phyloP scores from a whole-genome alignment of 2,797 vertebrate species.

The Hemibagrus guttatus region DNA sequence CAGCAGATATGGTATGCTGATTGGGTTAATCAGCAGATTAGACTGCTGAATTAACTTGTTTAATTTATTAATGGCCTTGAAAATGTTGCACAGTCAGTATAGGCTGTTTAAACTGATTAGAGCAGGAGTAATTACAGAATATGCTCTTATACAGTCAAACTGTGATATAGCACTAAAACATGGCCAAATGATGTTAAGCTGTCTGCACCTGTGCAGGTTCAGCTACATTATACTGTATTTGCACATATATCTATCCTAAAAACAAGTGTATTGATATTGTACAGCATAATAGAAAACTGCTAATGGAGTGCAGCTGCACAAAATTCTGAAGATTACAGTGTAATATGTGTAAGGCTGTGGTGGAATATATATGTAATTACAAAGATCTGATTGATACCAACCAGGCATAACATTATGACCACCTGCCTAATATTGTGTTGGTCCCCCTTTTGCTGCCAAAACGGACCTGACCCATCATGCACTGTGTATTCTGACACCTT shows the following conservation, averaged over 20 bases:
- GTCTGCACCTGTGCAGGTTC: neutral
- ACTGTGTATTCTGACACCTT: too few species aligned
- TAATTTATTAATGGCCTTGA: neutral
- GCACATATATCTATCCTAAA: neutral
- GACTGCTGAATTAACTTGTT: neutral
- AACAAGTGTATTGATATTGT: neutral
- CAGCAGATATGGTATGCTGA: conserved; percentile 13
- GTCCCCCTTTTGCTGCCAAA: too few species aligned
- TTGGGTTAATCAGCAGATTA: conserved; percentile 17
- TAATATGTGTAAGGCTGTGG: neutral
- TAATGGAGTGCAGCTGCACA: neutral
- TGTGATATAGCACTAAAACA: neutral
- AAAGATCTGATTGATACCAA: neutral
- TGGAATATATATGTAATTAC: neutral
- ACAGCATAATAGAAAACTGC: neutral
- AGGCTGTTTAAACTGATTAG: neutral
- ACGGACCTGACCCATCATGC: too few species aligned
- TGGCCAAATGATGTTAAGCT: neutral
- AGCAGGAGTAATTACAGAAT: neutral
- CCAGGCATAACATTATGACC: too few species aligned
- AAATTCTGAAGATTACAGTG: neutral
- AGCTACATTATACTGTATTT: too few species aligned
- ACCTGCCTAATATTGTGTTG: too few species aligned
- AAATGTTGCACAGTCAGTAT: conserved; percentile 8
- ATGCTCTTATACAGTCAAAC: neutral